A percentile compares a stretch with the other conserved stretches of the same genome.
phyloP scores from a whole-genome alignment of 2,797 vertebrate genomes.

The Gymnothorax javanicus region DNA sequence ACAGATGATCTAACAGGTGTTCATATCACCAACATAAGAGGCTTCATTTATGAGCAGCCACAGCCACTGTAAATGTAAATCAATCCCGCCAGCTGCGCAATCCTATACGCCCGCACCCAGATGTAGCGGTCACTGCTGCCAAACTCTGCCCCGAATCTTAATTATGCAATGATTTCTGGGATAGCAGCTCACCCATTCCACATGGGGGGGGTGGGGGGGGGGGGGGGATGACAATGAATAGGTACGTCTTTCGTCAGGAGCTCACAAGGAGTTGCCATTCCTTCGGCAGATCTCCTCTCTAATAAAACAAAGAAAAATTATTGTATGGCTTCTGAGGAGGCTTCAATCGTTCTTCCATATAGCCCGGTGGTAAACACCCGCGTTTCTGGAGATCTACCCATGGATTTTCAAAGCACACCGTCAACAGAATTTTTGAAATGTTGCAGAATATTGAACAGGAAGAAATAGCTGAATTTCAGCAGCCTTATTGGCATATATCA shows the following conservation, averaged over 20 bases:
- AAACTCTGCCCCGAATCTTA: slow-evolving; percentile 79
- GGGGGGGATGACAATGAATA: background rate
- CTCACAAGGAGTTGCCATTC: background rate
- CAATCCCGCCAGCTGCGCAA: slow-evolving; percentile 80
- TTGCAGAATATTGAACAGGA: background rate
- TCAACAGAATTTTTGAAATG: no score
- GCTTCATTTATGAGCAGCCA: slow-evolving; percentile 86
- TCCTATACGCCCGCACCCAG: slow-evolving; percentile 72
- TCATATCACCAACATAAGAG: slow-evolving; percentile 89
- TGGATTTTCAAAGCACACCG: no score
- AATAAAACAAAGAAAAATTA: background rate
- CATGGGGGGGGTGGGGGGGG: background rate
- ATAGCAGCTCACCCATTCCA: background rate
- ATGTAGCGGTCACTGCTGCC: slow-evolving; percentile 74
- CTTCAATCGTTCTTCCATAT: background rate
- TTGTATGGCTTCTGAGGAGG: background rate
- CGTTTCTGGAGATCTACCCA: no score
- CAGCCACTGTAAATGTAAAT: slow-evolving; percentile 80
- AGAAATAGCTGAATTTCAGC: background rate
- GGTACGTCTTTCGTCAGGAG: background rate
- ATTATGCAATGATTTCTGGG: slow-evolving; percentile 74
- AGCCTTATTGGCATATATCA: background rate
- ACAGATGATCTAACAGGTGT: slow-evolving; percentile 88
- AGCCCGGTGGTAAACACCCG: background rate
- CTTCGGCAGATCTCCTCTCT: background rate